phyloP scores from a whole-genome alignment of 2,888 invertebrate species.

The Neoaliturus tenellus region DNA sequence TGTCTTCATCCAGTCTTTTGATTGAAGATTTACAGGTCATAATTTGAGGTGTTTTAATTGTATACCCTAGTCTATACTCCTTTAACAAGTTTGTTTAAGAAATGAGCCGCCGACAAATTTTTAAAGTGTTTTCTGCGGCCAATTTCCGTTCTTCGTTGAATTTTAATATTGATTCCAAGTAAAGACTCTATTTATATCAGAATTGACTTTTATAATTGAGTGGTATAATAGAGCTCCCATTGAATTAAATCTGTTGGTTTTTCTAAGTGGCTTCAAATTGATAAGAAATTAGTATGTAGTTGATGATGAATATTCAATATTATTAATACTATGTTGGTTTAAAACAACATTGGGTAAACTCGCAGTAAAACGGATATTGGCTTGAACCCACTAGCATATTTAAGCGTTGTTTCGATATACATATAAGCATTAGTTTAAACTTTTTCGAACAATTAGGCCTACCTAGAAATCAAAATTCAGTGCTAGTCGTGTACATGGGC shows the following conservation, averaged over 20 bases:
- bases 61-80: neutral
- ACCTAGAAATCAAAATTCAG: too few relatives aligned
- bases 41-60: neutral
- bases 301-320: constrained; percentile 2
- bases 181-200: neutral
- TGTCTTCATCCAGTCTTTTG: constrained; percentile 7
- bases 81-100: constrained; percentile 38
- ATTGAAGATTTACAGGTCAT: neutral
- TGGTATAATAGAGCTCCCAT: neutral
- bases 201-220: neutral
- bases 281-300: neutral
- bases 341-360: neutral
- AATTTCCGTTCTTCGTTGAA: constrained; percentile 17
- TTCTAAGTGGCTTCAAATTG: neutral
- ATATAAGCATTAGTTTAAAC: too few relatives aligned
- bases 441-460: too few relatives aligned
- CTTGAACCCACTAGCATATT: neutral
- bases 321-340: neutral
- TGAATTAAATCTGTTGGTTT: constrained; percentile 23
- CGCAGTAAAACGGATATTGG: neutral
- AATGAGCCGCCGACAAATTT: neutral
- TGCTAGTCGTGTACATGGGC: too few relatives aligned
- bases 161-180: constrained; percentile 20
- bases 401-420: neutral
- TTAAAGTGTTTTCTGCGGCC: neutral